Percentiles rank a stretch among this genome's conserved stretches.
phyloP scores from a whole-genome alignment of 2,888 invertebrate species.

The Notocelia uddmanniana region DNA sequence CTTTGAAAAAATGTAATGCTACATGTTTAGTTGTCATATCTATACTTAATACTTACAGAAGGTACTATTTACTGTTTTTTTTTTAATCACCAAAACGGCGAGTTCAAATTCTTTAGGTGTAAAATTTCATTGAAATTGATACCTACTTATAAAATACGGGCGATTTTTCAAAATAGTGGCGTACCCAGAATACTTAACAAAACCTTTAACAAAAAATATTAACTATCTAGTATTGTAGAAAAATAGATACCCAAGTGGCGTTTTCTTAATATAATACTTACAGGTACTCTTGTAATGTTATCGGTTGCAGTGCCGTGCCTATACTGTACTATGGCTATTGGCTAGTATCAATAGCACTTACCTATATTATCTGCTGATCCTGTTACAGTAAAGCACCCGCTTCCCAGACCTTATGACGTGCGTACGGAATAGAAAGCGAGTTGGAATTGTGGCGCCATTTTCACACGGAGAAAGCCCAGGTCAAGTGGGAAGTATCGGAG shows the following conservation, averaged over 20 bases:
- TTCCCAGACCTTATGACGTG: conserved; percentile 35
- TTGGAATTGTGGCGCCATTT: conserved; percentile 55
- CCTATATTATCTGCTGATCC: background rate
- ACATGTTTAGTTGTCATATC: background rate
- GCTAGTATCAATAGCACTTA: background rate
- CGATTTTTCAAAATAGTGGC: background rate
- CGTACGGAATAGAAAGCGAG: conserved; percentile 45
- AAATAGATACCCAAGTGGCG: too few relatives aligned
- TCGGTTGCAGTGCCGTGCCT: background rate
- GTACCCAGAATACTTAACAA: background rate
- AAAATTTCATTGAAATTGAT: too few relatives aligned
- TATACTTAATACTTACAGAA: too few relatives aligned
- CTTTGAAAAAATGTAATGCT: background rate
- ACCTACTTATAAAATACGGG: too few relatives aligned
- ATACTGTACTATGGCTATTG: background rate
- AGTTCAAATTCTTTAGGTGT: too few relatives aligned
- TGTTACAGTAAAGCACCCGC: conserved; percentile 28
- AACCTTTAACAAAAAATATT: too few relatives aligned
- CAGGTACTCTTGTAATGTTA: too few relatives aligned
- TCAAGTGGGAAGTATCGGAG: conserved; percentile 60
- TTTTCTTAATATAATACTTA: too few relatives aligned
- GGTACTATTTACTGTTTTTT: too few relatives aligned
- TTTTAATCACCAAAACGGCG: too few relatives aligned
- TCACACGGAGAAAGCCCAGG: conserved; percentile 61
- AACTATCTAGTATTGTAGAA: background rate